phyloP scores from a whole-genome alignment of 2,888 invertebrate genomes.

The Rhopalosiphum nymphaeae region DNA sequence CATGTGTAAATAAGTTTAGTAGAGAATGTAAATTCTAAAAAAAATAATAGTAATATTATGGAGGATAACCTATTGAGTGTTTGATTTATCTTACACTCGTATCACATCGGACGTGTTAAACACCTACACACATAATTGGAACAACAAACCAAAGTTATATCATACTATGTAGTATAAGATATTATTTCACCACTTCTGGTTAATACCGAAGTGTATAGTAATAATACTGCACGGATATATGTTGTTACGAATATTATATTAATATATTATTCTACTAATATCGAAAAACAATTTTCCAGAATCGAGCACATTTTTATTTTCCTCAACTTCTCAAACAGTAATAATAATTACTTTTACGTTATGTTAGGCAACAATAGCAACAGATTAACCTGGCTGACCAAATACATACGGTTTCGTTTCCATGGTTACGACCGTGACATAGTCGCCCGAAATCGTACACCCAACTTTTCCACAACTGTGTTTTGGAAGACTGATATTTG shows the following conservation, averaged over 20 bases:
- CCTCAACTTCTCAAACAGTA: neutral
- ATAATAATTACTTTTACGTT: neutral
- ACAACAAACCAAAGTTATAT: neutral
- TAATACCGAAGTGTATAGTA: neutral
- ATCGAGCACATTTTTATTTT: neutral
- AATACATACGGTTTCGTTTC: neutral
- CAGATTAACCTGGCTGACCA: conserved; percentile 17
- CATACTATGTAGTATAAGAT: neutral
- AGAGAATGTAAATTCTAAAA: neutral
- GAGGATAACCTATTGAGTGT: neutral
- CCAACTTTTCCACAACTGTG: neutral
- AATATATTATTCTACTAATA: neutral
- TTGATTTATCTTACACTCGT: neutral
- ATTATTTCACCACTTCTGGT: neutral
- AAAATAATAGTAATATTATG: neutral
- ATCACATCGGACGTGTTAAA: neutral
- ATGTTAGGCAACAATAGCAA: neutral
- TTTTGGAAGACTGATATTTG: neutral
- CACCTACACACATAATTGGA: neutral
- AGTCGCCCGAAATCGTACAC: neutral
- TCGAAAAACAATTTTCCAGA: neutral
- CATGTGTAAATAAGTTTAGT: neutral
- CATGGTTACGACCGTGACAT: conserved; percentile 9
- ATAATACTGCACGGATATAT: neutral
- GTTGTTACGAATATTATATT: neutral